These are phyloP conservation scores for Phylloscopus whistleri DNA, from an alignment of 2,113 vertebrate genomes.

Conservation along the genomic window DNA sequence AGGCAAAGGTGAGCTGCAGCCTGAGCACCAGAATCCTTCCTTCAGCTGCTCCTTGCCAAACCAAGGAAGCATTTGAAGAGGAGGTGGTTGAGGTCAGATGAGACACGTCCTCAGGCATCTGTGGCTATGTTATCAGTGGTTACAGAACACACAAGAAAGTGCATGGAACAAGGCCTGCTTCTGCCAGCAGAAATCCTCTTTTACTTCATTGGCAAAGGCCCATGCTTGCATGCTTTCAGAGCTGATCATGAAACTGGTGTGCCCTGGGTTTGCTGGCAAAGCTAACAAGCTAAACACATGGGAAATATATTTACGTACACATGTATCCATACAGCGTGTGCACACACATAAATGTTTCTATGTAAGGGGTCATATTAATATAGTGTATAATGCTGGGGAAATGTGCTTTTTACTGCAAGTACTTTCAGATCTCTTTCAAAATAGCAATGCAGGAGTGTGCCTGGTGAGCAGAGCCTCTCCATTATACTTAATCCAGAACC, in stretches of 20 bases:
- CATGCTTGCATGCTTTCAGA: background rate
- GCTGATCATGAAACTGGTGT: background rate
- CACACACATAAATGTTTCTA: background rate
- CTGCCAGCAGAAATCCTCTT: background rate
- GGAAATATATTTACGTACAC: background rate
- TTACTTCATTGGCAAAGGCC: background rate
- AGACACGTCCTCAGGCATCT: background rate
- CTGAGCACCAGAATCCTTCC: background rate
- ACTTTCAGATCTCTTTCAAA: background rate
- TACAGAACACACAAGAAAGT: background rate
- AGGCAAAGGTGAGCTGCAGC: background rate
- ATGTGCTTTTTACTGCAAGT: background rate
- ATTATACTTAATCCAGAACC: background rate
- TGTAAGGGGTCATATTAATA: background rate
- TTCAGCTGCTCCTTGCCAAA: background rate
- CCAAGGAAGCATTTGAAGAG: background rate
- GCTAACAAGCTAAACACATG: background rate
- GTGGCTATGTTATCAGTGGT: background rate
- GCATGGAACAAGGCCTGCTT: background rate
- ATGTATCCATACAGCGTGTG: background rate
- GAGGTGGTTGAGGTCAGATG: background rate
- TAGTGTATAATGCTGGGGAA: background rate
- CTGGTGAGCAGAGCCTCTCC: background rate
- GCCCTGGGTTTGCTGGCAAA: background rate
- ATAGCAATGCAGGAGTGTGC: background rate